phyloP scores from a whole-genome alignment of 2,113 vertebrate species.

The Microcebus jonahi region DNA sequence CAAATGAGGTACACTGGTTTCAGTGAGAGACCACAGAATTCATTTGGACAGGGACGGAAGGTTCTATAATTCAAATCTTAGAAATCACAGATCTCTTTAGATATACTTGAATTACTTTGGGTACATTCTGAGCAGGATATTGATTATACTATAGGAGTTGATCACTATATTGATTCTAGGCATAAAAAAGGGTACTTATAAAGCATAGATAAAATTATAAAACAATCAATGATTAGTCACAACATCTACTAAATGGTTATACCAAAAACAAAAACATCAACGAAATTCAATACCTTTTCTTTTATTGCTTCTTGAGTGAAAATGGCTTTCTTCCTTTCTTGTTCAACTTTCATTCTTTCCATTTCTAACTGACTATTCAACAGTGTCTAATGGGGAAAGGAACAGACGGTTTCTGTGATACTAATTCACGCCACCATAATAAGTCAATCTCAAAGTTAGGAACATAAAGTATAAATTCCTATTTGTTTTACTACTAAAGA shows the following conservation, averaged over 20 bases:
- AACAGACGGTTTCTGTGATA: not conserved
- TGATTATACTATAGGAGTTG: not conserved
- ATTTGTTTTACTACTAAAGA: not conserved
- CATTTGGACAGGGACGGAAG: not conserved
- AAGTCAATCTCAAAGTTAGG: constrained; percentile 14
- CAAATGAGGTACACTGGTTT: not conserved
- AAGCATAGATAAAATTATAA: constrained; percentile 12
- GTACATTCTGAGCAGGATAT: not conserved
- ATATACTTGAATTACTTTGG: not conserved
- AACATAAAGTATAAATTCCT: not conserved
- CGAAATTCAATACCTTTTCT: constrained; percentile 91
- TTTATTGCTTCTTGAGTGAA: constrained; percentile 94
- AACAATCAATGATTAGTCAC: not conserved
- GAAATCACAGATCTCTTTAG: not conserved
- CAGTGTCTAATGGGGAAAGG: constrained; percentile 85
- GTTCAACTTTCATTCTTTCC: constrained; percentile 98
- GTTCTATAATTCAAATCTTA: not conserved
- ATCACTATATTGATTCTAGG: not conserved
- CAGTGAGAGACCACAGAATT: constrained; percentile 15
- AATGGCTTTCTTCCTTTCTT: constrained; percentile 96
- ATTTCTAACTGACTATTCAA: constrained; percentile 96
- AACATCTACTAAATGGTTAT: not conserved
- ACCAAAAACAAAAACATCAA: not conserved
- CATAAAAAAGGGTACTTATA: not conserved
- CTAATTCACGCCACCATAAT: not conserved